phyloP scores from a whole-genome alignment of 1,140 invertebrate species.

The Heliothis virescens region DNA sequence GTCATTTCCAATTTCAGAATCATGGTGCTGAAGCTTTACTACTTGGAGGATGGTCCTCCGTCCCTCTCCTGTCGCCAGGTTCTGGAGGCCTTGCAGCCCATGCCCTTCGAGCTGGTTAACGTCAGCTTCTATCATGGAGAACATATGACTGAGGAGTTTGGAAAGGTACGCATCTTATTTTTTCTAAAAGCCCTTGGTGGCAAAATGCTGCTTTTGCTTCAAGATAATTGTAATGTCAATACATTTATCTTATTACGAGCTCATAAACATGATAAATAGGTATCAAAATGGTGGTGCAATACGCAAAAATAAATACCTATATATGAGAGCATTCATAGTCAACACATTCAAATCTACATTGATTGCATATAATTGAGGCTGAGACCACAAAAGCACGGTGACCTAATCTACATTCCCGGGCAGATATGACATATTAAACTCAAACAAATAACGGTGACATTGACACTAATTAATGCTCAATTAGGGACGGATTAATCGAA shows the following conservation, averaged over 20 bases:
- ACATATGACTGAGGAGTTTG: conserved; percentile 90
- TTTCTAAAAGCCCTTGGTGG: neutral
- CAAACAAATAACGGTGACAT: neutral
- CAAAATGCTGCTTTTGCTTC: too few relatives aligned
- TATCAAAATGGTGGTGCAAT: neutral
- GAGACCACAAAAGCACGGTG: neutral
- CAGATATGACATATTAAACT: neutral
- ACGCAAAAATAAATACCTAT: neutral
- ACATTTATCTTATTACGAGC: neutral
- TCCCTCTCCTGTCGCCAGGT: conserved; percentile 90
- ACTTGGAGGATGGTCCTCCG: conserved; percentile 91
- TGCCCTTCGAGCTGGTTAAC: conserved; percentile 89
- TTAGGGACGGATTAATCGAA: too few relatives aligned
- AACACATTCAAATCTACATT: neutral
- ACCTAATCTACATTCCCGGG: neutral
- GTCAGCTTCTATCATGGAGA: conserved; percentile 90
- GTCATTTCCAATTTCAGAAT: conserved; percentile 45
- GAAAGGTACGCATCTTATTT: conserved; percentile 85
- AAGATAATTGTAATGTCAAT: too few relatives aligned
- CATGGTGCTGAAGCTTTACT: conserved; percentile 89
- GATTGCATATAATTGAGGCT: neutral
- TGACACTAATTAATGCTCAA: neutral
- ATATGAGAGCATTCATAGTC: too few relatives aligned
- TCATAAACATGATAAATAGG: neutral
- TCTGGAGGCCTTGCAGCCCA: conserved; percentile 87